Evolutionary conservation across 2,797 vertebrate species (phyloP), one percentile per base, ranked within the genome.

Genomic region (Agapornis canus): DNA sequence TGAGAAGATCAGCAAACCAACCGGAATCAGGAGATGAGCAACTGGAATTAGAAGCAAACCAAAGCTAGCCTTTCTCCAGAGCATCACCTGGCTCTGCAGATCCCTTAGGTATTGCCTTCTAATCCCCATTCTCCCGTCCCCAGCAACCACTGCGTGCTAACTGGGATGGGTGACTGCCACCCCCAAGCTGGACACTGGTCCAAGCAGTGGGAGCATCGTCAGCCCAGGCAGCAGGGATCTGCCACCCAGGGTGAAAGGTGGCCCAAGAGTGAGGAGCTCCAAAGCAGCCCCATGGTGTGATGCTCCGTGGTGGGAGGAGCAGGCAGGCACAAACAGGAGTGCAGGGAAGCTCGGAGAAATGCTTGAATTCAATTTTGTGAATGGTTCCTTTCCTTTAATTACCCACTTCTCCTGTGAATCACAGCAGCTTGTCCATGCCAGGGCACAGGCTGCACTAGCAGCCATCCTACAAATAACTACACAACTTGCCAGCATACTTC

Each of bases 331-430:
- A n/a, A 75, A 43, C 47, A 69, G 56, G 52, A 91, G 49, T 5
- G 40, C 76, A 78, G 77, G 82, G 78, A 86, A 35, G 40, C 6
- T 27, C 49, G 31, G 78, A 39, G 80, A 93, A 88, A 57, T 42
- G 25, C 22, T 94, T 52, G 47, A 69, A 86, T 76, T 85, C 39
- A 19, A 88, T 96, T 71, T 65, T 37, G 39, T 59, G 54, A 85
- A 93, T 93, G 18, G 71, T 61, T 92, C 82, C 94, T 95, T 94
- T 73, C 89, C 91, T 93, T 91, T 94, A 94, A 93, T 94, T 92
- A 93, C 85, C 65, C 77, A 0, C 69, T 89, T 43, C 82, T 94
- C 57, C 76, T 51, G 76, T 94, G 89, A 96, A 93, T 95, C 86
- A 78, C 40, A 4, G 65, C 71, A 91, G 86, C 77, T 89, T 35